Base-by-base conservation (phyloP, 2,888 invertebrate species). In the Papilio protenor region DNA sequence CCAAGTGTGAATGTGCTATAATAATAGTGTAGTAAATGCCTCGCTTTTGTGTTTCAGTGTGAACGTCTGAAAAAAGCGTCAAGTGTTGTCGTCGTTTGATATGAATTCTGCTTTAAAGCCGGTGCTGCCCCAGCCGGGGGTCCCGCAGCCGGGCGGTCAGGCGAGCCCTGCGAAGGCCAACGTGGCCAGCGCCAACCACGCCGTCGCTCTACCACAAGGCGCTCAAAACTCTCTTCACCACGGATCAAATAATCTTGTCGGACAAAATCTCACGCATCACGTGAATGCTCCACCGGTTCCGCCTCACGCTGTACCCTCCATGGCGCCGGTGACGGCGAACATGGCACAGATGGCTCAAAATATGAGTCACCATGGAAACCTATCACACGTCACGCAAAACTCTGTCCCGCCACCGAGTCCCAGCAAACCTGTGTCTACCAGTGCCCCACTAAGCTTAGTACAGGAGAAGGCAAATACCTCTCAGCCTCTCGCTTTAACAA, bases 81-180 rank as follows among this genome's bases (percentile, higher is more conserved):
- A 61, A 83, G 83, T 83, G 82, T 83, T 86, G 83, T 85, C 87
- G 81, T 86, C 87, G 86, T 86, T 87, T 90, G 92, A 89, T 89
- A 96, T 96, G 96, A 96, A 95, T 93, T 95, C 96, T 87, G 95
- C 95, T 87, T 89, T 96, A 90, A 96, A 96, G 91, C 95, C 96
- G 88, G 95, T 94, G 86, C 87, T 95, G 85, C 91, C 95, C 82
- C 92, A 95, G 87, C 90, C 94, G 87, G 93, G 92, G 85, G 92
- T 92, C 83, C 90, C 91, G 83, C 91, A 90, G 89, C 92, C 87
- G 90, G 95, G 90, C 79, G 93, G 90, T 77, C 93, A 92, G 86
- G 87, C 91, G 81, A 94, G 92, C 82, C 91, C 93, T 81, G 92
- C 94, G 66, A 94, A 94, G 86, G 92, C 87, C 80, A 94, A 93